Evolutionary conservation across 2,888 invertebrate species (phyloP), one percentile per base, ranked within the genome.

Genomic region (Pristionchus maxplancki): DNA sequence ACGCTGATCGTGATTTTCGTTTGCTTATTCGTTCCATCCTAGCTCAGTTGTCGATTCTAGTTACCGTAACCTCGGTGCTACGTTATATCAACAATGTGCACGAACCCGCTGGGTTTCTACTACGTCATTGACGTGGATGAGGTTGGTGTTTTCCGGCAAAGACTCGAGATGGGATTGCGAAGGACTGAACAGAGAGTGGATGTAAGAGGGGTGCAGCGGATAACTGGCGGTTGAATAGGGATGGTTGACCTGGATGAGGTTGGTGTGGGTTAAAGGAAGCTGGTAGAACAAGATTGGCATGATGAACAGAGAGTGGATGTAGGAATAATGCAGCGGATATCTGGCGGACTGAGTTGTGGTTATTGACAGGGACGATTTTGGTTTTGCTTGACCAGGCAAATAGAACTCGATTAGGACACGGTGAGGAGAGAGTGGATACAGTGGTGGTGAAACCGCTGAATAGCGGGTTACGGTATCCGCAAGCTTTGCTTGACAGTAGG

Each of bases 101-200:
- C 82, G 53, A 83, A 83, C 53, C 82, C 82, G 82, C 82, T 83
- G 53, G 50, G 53, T 31, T 83, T 83, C 82, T 83, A 83, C 82
- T 83, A 83, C 37, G 82, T 20, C 0, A 53, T 83, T 53, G 53
- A 53, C 53, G 1, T 83, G 82, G 82, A 83, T 44, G 44, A 44
- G 44, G 44, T 44, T 44, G 44, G 44, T 44, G 11, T 44, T 44
- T 6, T 44, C 8, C 44, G 44, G 11, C 6, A 11, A 44, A 9
- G 44, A 44, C 6, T 11, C 44, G 11, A 44, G 6, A 44, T 11
- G 6, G 44, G 44, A 44, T 44, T 44, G 44, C 11, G 44, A 44
- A 44, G 6, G 11, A 11, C 44, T 44, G 44, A 11, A 6, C 44
- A 44, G 44, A 44, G 11, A 44, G 24, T 44, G n/a, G 58, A 58